phyloP scores from a whole-genome alignment of 1,140 invertebrate species.

The Rhopalosiphum maidis region DNA sequence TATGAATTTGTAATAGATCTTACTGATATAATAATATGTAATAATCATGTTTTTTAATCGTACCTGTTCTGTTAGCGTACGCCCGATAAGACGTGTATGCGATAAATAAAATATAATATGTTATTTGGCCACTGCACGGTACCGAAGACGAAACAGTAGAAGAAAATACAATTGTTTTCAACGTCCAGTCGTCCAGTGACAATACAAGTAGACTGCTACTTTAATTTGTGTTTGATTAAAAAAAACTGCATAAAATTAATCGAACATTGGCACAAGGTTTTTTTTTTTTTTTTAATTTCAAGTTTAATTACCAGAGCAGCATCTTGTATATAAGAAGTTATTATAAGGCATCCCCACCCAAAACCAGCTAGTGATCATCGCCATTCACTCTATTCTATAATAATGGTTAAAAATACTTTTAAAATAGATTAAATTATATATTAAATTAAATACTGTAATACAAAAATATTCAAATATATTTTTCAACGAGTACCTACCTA shows the following conservation, averaged over 20 bases:
- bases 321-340: background rate
- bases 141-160: background rate
- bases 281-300: conserved; percentile 15
- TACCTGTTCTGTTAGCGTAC: background rate
- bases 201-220: background rate
- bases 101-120: background rate
- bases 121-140: background rate
- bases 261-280: background rate
- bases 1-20: background rate
- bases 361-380: background rate
- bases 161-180: background rate
- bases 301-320: conserved; percentile 9
- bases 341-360: background rate
- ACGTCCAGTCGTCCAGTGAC: background rate
- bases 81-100: background rate
- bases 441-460: background rate
- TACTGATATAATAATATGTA: background rate
- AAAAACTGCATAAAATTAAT: conserved; percentile 2
- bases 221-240: background rate
- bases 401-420: conserved; percentile 1
- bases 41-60: background rate
- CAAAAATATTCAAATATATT: background rate
- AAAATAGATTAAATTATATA: background rate
- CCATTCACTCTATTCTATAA: background rate
- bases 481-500: background rate